Percentiles rank a stretch among this genome's conserved stretches.
These are phyloP conservation scores for Galeopsomyia nigrocyanea DNA, from an alignment of 2,888 invertebrate species.

Conservation along the genomic window DNA sequence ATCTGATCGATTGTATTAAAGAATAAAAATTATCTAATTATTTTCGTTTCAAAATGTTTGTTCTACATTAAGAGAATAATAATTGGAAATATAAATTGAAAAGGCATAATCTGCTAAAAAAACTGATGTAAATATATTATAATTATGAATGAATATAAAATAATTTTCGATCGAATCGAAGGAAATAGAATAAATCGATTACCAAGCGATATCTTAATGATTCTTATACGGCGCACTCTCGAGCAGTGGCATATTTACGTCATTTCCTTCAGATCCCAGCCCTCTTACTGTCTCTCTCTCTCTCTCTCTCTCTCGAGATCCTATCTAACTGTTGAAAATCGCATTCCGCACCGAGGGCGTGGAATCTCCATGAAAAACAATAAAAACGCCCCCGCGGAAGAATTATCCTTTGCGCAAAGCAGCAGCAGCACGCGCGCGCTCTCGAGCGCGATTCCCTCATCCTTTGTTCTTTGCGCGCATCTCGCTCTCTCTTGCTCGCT, in stretches of 20 bases:
- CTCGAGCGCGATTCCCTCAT: conserved; percentile 35
- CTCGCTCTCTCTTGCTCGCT: conserved; percentile 24
- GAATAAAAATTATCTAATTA: no score
- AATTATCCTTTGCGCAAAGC: conserved; percentile 57
- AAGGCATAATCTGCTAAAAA: no score
- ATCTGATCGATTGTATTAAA: no score
- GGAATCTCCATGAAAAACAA: conserved; percentile 54
- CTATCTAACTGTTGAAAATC: conserved; percentile 52
- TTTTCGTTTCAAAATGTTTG: no score
- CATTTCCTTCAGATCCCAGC: conserved; percentile 44
- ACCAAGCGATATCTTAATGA: conserved; percentile 32
- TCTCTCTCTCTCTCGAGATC: conserved; percentile 48
- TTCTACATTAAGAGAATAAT: no score
- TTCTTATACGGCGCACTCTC: neutral
- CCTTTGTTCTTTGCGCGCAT: conserved; percentile 44
- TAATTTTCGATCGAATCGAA: neutral
- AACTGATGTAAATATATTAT: no score
- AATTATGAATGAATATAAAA: no score
- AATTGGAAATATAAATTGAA: no score
- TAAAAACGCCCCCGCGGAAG: conserved; percentile 57
- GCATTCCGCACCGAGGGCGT: conserved; percentile 41
- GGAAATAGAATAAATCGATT: conserved; percentile 34
- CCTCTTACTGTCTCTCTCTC: no score
- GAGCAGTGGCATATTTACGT: conserved; percentile 49
- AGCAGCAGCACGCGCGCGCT: conserved; percentile 52